Evolutionary conservation across 2,888 invertebrate species (phyloP), one percentile per base, ranked within the genome.

Genomic region (Lithosia quadra): DNA sequence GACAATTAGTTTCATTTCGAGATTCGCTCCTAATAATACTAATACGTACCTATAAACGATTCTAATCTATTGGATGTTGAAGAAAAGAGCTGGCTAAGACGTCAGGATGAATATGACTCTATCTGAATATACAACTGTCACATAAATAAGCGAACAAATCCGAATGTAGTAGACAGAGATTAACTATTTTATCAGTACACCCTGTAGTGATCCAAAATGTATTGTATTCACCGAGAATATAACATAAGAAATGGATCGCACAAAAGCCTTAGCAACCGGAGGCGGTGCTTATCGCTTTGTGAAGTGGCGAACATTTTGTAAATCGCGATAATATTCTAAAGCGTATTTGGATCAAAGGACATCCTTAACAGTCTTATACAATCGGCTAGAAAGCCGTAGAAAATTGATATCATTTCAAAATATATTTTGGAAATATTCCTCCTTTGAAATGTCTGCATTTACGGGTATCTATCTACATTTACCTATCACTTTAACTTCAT

Each of bases 291-390:
- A 62, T 60, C 56, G 53, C 24, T 61, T 56, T 39, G 55, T 34
- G n/a, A 28, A 43, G 21, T n/a, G 49, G 24, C 18, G 22, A 57
- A 63, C n/a, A 49, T 28, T 58, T 21, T n/a, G 34, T 9, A 63
- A 36, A 57, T 34, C 34, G 24, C 24, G 28, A 63, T 58, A 36
- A 67, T 49, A 58, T 58, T 58, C 67, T 33, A 53, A 62, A 39
- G 62, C 28, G 34, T 49, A 63, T 57, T 53, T 28, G 34, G 63
- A 63, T 67, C 63, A 67, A 67, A 67, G 67, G 58, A 62, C 56
- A 62, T 34, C 21, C 22, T 8, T 57, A 43, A n/a, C 49, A 43
- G 56, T 33, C 33, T 28, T 56, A 67, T 61, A 67, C 55, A 67
- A 67, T 61, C 24, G 60, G 28, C 15, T 55, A 18, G 33, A 33